Evolutionary conservation across 2,888 invertebrate species (phyloP), one percentile per base, ranked within the genome.

Genomic region (Perdita meconis): DNA sequence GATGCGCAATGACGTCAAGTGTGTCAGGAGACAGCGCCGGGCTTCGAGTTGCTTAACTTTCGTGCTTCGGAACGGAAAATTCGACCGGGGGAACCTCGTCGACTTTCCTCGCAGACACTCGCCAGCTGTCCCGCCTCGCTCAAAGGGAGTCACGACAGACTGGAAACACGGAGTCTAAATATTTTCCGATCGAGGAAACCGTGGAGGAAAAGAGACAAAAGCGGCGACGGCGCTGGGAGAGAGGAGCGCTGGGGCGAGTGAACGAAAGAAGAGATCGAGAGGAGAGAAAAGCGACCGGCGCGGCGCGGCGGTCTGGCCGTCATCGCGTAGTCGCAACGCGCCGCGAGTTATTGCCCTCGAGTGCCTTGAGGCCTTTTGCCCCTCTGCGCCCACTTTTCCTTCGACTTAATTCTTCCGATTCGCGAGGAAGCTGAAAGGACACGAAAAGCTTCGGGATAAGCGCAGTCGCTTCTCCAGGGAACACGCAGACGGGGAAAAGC

Each of bases 271-370:
- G 50, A 61, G 53, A 68, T 44, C 61, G 66, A 67, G 76, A 67
- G n/a, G 76, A 80, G 67, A 69, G 79, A 84, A 74, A 75, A 82
- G 87, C 88, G 90, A 90, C 90, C 88, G 89, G n/a, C n/a, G n/a
- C n/a, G n/a, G n/a, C n/a, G n/a, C n/a, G n/a, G 90, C 90, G 90
- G 90, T 90, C 90, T 90, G 89, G 89, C 81, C 83, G 87, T 87
- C 89, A 85, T 88, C 88, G 85, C 85, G 88, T 89, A 90, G 89
- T 90, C 89, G 90, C 89, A 89, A 89, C 86, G 86, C 79, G 77
- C 80, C 55, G 76, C 89, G 82, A 89, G 89, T 89, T 89, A 89
- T 89, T 88, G 86, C 87, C 86, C 85, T 78, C 83, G 75, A 82
- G 81, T 84, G 81, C 79, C 73, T 66, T 34, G 59, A 57, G 53